These are phyloP conservation scores for Trichosurus vulpecula DNA, from an alignment of 2,797 vertebrate genomes.

Conservation along the genomic window DNA sequence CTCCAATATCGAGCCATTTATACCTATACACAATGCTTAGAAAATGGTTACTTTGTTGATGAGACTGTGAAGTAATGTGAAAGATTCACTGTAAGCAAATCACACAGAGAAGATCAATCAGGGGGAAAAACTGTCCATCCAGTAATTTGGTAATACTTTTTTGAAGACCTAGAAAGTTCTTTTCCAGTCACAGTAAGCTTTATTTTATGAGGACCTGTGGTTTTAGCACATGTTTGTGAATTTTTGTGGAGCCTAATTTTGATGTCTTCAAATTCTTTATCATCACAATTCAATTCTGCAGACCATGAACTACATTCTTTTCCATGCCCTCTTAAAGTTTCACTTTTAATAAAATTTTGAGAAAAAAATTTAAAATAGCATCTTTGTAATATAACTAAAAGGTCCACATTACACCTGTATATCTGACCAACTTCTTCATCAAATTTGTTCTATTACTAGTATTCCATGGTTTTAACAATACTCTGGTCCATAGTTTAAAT, in stretches of 20 bases:
- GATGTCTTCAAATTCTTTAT: not conserved
- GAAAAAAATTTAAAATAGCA: not conserved
- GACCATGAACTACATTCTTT: not conserved
- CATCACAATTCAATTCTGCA: not conserved
- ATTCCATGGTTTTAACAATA: not conserved
- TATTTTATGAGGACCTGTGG: not conserved
- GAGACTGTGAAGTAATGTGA: not conserved
- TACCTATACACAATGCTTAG: not conserved
- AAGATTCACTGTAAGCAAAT: not conserved
- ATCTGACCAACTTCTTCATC: not conserved
- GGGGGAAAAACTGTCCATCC: not conserved
- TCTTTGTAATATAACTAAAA: not conserved
- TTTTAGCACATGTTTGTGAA: not conserved
- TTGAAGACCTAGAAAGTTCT: not conserved
- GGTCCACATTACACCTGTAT: not conserved
- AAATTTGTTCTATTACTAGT: not conserved
- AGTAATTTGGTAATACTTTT: not conserved
- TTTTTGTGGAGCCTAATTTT: not conserved
- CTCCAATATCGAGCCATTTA: not conserved
- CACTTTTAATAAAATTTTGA: not conserved
- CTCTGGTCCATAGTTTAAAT: not conserved
- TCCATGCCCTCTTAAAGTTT: not conserved
- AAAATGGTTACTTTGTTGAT: not conserved
- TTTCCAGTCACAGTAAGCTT: not conserved
- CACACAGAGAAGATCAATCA: not conserved